phyloP scores from a whole-genome alignment of 1,140 invertebrate species.

The Drosophila mauritiana region DNA sequence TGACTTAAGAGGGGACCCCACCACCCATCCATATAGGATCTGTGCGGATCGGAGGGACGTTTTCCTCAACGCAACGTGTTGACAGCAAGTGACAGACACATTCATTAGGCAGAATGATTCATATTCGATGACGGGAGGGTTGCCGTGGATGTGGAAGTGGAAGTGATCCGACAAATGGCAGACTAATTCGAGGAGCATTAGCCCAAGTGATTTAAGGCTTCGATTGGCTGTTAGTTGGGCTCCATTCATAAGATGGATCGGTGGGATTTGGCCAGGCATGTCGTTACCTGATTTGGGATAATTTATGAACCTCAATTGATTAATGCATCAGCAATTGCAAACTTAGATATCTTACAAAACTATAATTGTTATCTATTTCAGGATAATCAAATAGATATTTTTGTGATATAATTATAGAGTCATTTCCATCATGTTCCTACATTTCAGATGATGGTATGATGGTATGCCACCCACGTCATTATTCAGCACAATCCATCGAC shows the following conservation, averaged over 20 bases:
- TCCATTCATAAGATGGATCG: slow-evolving; percentile 45
- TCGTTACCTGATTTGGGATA: slow-evolving; percentile 13
- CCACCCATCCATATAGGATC: slow-evolving; percentile 6
- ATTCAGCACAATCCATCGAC: slow-evolving; percentile 4
- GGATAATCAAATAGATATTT: too few relatives aligned
- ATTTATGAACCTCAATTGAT: slow-evolving; percentile 15
- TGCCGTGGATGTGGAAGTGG: background rate
- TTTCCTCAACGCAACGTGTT: slow-evolving; percentile 67
- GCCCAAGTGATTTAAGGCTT: slow-evolving; percentile 64
- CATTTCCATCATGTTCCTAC: too few relatives aligned
- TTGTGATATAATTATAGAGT: too few relatives aligned
- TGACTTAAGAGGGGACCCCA: slow-evolving; percentile 14
- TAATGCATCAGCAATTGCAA: background rate
- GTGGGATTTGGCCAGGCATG: slow-evolving; percentile 22
- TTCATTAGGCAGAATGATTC: slow-evolving; percentile 81
- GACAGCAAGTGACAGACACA: slow-evolving; percentile 81
- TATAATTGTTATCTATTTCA: too few relatives aligned
- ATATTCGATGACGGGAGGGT: slow-evolving; percentile 37
- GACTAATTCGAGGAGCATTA: slow-evolving; percentile 72
- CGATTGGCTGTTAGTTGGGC: slow-evolving; percentile 33
- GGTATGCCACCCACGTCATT: background rate
- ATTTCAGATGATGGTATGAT: too few relatives aligned
- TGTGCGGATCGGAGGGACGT: slow-evolving; percentile 22
- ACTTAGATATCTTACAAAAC: background rate
- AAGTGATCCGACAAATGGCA: slow-evolving; percentile 54